Evolutionary conservation across 2,888 invertebrate species (phyloP).

Genomic region (Petrolisthes manimaculis): DNA sequence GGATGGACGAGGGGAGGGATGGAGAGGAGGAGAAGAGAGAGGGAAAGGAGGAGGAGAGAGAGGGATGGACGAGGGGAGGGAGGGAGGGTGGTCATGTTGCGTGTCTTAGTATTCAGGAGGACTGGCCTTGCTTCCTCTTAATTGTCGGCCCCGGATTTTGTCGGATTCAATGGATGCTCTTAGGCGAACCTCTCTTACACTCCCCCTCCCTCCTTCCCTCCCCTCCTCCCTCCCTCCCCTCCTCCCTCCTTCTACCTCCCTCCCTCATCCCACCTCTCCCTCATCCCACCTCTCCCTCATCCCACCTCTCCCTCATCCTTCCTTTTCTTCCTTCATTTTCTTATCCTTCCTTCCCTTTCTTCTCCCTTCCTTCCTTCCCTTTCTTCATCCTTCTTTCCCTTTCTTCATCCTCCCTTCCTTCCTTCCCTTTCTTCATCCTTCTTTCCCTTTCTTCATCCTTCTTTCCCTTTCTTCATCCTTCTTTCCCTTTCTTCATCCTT

Average conservation of each 20-base stretch:
- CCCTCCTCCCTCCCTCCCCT: background rate
- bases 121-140: background rate
- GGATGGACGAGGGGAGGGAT: background rate
- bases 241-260: background rate
- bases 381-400: slow-evolving; percentile 19
- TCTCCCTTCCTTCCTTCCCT: background rate
- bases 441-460: background rate
- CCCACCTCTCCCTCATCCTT: background rate
- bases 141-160: background rate
- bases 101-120: background rate
- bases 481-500: background rate
- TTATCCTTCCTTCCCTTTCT: background rate
- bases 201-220: background rate
- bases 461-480: background rate
- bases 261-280: background rate
- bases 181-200: background rate
- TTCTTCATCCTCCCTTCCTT: background rate
- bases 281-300: background rate
- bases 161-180: background rate
- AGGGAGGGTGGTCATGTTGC: background rate
- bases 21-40: background rate
- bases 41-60: background rate
- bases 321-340: background rate
- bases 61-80: background rate
- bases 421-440: background rate